Evolutionary conservation across 2,797 vertebrate species (phyloP).

Genomic region (Darevskia mixta): DNA sequence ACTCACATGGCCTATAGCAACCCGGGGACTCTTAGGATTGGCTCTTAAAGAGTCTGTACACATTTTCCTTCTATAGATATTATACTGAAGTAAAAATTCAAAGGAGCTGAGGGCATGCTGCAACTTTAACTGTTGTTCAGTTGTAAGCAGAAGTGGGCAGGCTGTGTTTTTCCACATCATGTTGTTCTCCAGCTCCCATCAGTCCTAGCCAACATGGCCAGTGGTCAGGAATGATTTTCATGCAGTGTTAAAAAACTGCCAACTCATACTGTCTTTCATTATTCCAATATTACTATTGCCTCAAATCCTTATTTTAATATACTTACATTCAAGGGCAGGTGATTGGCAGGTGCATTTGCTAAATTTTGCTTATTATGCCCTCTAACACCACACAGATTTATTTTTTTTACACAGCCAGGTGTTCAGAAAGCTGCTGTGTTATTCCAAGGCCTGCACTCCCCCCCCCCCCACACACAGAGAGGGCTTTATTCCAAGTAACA

Average conservation of each 20-base stretch:
- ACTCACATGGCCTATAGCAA: not conserved
- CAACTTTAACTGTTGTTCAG: not conserved
- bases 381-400: not conserved
- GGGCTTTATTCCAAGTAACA: too few relatives aligned
- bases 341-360: not conserved
- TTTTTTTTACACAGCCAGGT: not conserved
- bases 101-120: not conserved
- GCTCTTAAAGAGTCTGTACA: too few relatives aligned
- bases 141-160: not conserved
- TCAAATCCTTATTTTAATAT: not conserved
- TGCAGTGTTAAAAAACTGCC: too few relatives aligned
- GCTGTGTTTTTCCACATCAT: too few relatives aligned
- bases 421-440: conserved; percentile 10
- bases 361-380: not conserved
- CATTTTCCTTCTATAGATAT: not conserved
- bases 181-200: too few relatives aligned
- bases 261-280: not conserved
- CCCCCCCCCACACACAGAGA: too few relatives aligned
- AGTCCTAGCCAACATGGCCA: too few relatives aligned
- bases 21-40: not conserved
- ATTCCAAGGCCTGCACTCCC: not conserved
- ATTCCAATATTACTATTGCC: not conserved
- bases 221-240: too few relatives aligned
- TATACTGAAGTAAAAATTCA: not conserved
- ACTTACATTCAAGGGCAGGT: not conserved